Conservation (phyloP, 2,797 vertebrate species). For the Bufotes viridis region DNA sequence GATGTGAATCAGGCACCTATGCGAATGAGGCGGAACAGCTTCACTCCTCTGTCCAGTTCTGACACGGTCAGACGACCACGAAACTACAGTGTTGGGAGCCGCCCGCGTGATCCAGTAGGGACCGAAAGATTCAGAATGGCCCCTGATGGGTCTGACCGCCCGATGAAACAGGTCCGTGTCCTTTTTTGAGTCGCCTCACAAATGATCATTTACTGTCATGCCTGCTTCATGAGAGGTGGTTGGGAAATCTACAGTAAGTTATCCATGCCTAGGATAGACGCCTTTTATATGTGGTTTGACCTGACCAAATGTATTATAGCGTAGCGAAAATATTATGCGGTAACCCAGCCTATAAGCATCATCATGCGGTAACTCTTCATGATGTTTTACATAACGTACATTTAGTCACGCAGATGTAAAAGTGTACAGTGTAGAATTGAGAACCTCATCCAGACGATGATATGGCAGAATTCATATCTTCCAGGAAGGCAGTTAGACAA, state of each 20-base stretch:
- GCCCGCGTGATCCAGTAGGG: constrained; percentile 83
- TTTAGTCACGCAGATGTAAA: neutral
- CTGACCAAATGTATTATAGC: no score
- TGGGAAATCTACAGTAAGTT: no score
- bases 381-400: no score
- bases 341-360: no score
- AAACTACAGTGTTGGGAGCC: constrained; percentile 94
- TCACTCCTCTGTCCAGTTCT: constrained; percentile 91
- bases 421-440: neutral
- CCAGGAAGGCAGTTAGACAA: neutral
- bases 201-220: neutral
- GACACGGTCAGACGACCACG: constrained; percentile 89
- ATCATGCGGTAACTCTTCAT: no score
- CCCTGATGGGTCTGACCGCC: constrained; percentile 80
- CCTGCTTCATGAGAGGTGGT: no score
- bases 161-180: constrained; percentile 86
- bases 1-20: constrained; percentile 79
- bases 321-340: no score
- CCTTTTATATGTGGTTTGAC: no score
- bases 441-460: neutral
- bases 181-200: constrained; percentile 64
- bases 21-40: constrained; percentile 94
- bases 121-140: constrained; percentile 78
- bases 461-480: neutral
- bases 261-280: no score